Evolutionary conservation across 2,888 invertebrate species (phyloP), one percentile per base, ranked within the genome.

Genomic region (Drosophila subquinaria): DNA sequence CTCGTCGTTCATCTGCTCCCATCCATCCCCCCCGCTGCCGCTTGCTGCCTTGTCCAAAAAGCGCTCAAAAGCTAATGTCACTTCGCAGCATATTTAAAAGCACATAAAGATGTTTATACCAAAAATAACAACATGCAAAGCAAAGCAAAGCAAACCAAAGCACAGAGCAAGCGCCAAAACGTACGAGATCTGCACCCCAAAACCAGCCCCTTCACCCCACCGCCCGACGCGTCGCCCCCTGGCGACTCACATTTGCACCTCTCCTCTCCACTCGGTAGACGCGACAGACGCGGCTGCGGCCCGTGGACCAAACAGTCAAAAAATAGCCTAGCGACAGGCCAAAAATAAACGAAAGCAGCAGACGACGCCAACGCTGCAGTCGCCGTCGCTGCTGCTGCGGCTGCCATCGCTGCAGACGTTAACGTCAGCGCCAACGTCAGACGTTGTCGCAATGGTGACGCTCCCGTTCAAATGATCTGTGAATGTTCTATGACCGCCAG

Each of bases 51-150:
- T 56, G 48, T 51, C 40, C 40, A 60, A 68, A 73, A 79, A 76
- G 48, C 69, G 72, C 71, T 67, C 62, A 79, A 87, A 87, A 84
- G 88, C 87, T 89, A 84, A 84, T 84, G 89, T 84, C 89, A 84
- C 81, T 84, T 85, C 80, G 85, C 89, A 89, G 86, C 85, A 86
- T 88, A 89, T 89, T 89, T 86, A 86, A 86, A 86, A 89, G 85
- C 86, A 89, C 86, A 86, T 86, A 89, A 89, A 86, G 86, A 89
- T 89, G 88, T 85, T 89, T 76, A 86, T 82, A 85, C 82, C 82
- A 76, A 88, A 86, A 89, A 86, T 88, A 88, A 85, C 76, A 86
- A 85, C 76, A 86, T 69, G 69, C 64, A 76, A 61, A 78, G 38
- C 38, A 38, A 23, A 23, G 20, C 23, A 23, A 38, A 38, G 13